These are phyloP conservation scores for Allobates femoralis DNA, from an alignment of 2,797 vertebrate genomes.

Conservation along the genomic window DNA sequence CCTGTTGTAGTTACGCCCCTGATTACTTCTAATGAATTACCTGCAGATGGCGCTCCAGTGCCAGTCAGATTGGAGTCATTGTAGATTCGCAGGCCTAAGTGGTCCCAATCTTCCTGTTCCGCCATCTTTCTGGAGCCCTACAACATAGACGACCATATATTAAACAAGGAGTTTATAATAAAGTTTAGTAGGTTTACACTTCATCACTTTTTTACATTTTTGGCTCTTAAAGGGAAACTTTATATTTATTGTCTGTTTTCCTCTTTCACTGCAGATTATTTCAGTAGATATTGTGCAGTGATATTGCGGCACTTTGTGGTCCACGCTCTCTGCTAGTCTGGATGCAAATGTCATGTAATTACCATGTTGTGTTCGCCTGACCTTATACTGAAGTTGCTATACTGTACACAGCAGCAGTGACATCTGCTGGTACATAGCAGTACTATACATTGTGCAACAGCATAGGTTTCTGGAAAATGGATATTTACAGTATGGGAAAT, in stretches of 20 bases:
- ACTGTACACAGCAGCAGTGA: background rate
- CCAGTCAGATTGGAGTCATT: slow-evolving; percentile 50
- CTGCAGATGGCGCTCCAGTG: slow-evolving; percentile 32
- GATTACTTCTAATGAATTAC: background rate
- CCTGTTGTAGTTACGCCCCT: no score
- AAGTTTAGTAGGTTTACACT: no score
- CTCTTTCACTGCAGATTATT: background rate
- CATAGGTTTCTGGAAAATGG: background rate
- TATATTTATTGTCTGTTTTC: background rate
- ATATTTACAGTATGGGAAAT: no score
- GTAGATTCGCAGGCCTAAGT: slow-evolving; percentile 8
- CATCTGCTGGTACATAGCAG: background rate
- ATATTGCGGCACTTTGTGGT: background rate
- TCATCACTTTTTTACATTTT: background rate
- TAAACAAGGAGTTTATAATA: background rate
- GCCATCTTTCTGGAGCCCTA: slow-evolving; percentile 49
- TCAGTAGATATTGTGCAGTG: background rate
- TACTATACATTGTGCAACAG: background rate
- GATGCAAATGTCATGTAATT: background rate
- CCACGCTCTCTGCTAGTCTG: no score
- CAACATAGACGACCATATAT: background rate
- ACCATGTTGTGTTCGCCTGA: background rate
- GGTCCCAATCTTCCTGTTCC: background rate
- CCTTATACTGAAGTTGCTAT: background rate
- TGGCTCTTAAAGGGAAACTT: background rate